Evolutionary conservation across 2,888 invertebrate species (phyloP), one percentile per base, ranked within the genome.

Genomic region (Aphelenchoides bicaudatus): DNA sequence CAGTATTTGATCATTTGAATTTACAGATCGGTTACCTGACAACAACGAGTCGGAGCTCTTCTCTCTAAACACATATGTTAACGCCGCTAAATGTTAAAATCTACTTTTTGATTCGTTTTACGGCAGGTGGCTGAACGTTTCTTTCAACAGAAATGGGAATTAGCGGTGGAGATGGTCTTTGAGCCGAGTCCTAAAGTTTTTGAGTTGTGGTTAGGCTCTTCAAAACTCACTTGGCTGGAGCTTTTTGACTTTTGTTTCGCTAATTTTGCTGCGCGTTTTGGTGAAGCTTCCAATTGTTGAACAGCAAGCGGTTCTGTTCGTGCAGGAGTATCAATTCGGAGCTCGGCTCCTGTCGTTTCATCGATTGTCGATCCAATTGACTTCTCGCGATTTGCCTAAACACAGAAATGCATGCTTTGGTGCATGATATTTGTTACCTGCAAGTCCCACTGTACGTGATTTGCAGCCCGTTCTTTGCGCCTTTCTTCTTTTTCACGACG

Each of bases 371-470:
- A n/a, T n/a, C n/a, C n/a, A n/a, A n/a, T n/a, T n/a, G n/a, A n/a
- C n/a, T n/a, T n/a, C n/a, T n/a, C n/a, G n/a, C n/a, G n/a, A n/a
- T n/a, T n/a, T n/a, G n/a, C n/a, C n/a, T n/a, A n/a, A n/a, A n/a
- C n/a, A n/a, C n/a, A n/a, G n/a, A n/a, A n/a, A n/a, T n/a, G n/a
- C n/a, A n/a, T n/a, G n/a, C n/a, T n/a, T n/a, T n/a, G n/a, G n/a
- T n/a, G n/a, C n/a, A n/a, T n/a, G n/a, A n/a, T n/a, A n/a, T n/a
- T n/a, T n/a, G n/a, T n/a, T n/a, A n/a, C n/a, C 53, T 68, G 62
- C 13, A 70, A 54, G 29, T 70, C 63, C 72, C 72, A 73, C 55
- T 73, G 66, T 2, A 73, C 73, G 43, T 67, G 66, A 47, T 54
- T 62, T 2, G 56, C 53, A 5, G 46, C 34, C 38, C 67, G 65